Evolutionary conservation across 2,797 vertebrate species (phyloP), one percentile per base, ranked within the genome.

Genomic region (Myotis daubentonii): DNA sequence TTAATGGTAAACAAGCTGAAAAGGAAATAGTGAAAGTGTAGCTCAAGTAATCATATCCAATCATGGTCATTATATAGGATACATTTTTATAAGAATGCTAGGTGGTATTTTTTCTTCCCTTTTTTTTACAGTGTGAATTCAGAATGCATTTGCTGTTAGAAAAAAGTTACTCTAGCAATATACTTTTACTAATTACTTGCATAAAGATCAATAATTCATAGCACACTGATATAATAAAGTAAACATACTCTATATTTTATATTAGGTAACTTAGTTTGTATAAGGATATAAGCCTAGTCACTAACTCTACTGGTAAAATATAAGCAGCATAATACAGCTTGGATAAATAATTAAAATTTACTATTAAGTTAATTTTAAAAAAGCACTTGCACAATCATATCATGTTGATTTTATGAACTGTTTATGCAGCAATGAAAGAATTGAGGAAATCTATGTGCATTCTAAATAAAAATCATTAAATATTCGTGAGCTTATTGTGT

Each of bases 341-440:
- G 70, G 12, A 10, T 25, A 93, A 97, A 80, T 8, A 91, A 91
- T 94, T 95, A 84, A 93, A 94, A 94, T 94, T 92, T 91, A 70
- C 12, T 23, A 7, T 8, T 71, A 94, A 95, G 1, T 91, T 95
- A 20, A 81, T 96, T 95, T 93, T 93, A 89, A 94, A 88, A 93
- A 88, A 80, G 72, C 10, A 53, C 1, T 2, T 79, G 53, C 22
- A 30, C 17, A 93, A 57, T 66, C 62, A 94, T n/a, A n/a, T 96
- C 72, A 76, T 95, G 6, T n/a, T 96, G 47, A 38, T 97, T 95
- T 93, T 80, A 89, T 96, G 23, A 95, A 89, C 76, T 96, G 76
- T 95, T 98, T 95, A 95, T 95, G 53, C 51, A 94, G 36, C 12
- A 93, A 44, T n/a, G 62, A 15, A 38, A 16, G 15, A 72, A 49